phyloP scores from a whole-genome alignment of 37 sponge, comb jelly and placozoan species.

The Cliona cf. orientalis region DNA sequence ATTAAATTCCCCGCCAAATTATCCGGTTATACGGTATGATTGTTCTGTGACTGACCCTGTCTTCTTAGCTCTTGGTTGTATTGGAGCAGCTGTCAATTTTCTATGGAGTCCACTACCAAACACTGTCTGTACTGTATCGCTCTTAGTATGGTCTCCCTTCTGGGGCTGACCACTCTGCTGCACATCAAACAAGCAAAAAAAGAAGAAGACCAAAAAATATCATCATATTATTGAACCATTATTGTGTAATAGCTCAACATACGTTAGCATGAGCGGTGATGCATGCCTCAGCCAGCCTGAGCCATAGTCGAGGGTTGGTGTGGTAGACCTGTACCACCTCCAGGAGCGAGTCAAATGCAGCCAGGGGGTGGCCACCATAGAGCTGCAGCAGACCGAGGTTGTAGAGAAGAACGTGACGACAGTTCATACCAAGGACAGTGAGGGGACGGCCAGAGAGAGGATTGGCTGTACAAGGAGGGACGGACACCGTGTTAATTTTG shows the following conservation, averaged over 20 bases:
- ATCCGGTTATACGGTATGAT: not conserved
- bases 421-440: constrained; percentile 81
- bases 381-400: constrained; percentile 96
- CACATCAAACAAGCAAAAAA: not conserved
- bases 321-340: constrained; percentile 92
- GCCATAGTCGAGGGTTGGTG: constrained; percentile 93
- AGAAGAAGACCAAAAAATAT: not conserved
- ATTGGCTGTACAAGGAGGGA: constrained; percentile 48
- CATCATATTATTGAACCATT: not conserved
- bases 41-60: constrained; percentile 6
- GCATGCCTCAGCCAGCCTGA: constrained; percentile 93
- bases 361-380: constrained; percentile 78
- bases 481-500: not conserved
- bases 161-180: not conserved
- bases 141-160: constrained; percentile 24
- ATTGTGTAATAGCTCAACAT: not conserved
- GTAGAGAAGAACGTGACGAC: constrained; percentile 91
- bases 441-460: constrained; percentile 90
- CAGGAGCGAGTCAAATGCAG: constrained; percentile 93
- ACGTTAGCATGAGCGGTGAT: constrained; percentile 81
- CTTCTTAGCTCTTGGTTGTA: constrained; percentile 21
- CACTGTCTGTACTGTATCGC: constrained; percentile 70
- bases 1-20: too few relatives aligned
- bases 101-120: constrained; percentile 79
- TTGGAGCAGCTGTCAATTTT: constrained; percentile 70